Conservation (phyloP, 2,113 vertebrate species). For the Miniopterus natalensis region DNA sequence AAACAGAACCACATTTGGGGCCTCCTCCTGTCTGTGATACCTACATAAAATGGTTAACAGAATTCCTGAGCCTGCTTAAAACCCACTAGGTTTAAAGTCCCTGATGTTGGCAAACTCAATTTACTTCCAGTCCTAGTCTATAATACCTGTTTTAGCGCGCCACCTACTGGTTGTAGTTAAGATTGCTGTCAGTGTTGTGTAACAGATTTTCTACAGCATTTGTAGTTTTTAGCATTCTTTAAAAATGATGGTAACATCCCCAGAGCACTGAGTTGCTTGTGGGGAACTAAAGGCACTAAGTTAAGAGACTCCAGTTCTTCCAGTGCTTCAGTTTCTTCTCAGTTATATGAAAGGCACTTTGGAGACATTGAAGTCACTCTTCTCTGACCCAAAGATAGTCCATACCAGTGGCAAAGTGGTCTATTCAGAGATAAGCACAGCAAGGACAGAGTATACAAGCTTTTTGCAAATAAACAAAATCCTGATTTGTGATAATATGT, state of each 20-base stretch:
- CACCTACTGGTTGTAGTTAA: slow-evolving; percentile 69
- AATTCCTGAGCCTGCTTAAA: slow-evolving; percentile 60
- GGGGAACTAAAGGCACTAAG: neutral
- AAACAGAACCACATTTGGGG: neutral
- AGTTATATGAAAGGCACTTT: neutral
- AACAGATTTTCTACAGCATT: neutral
- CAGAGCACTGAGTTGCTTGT: neutral
- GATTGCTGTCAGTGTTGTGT: slow-evolving; percentile 6
- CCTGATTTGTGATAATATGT: neutral
- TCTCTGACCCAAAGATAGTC: neutral
- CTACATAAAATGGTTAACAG: slow-evolving; percentile 56
- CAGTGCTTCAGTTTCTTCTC: neutral
- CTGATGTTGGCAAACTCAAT: neutral
- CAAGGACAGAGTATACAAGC: neutral
- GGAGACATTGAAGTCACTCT: neutral
- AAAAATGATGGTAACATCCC: neutral
- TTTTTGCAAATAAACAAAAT: neutral
- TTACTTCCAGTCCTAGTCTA: neutral
- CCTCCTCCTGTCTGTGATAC: slow-evolving; percentile 21
- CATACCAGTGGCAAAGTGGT: neutral
- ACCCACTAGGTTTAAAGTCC: slow-evolving; percentile 58
- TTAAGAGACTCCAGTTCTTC: neutral
- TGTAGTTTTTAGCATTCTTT: neutral
- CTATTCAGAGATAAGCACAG: neutral
- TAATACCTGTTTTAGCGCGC: slow-evolving; percentile 60